These are phyloP conservation scores for Sinhomidia bicolor DNA, from an alignment of 2,888 invertebrate species.

Conservation along the genomic window DNA sequence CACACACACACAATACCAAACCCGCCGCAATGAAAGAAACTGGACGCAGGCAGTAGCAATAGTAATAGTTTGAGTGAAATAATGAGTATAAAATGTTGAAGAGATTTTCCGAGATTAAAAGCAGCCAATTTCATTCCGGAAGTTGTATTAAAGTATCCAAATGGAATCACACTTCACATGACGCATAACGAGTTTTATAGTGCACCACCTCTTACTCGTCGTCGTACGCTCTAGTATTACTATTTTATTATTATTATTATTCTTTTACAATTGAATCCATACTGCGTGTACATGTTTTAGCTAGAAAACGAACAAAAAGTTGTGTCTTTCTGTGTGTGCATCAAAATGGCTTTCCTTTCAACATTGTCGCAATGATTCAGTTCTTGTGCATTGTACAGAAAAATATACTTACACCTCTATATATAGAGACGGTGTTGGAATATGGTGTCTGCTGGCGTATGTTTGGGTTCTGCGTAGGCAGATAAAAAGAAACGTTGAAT, in stretches of 20 bases:
- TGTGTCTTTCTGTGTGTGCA: neutral
- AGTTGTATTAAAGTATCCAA: slow-evolving; percentile 70
- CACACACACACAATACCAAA: neutral
- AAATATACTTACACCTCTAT: too few species aligned
- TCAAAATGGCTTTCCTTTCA: slow-evolving; percentile 58
- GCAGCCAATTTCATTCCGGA: slow-evolving; percentile 72
- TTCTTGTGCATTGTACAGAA: too few species aligned
- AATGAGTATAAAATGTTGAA: slow-evolving; percentile 66
- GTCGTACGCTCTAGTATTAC: neutral
- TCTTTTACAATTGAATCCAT: too few species aligned
- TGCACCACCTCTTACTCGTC: neutral
- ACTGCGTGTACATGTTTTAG: neutral
- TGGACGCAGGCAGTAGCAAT: neutral
- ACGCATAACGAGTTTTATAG: slow-evolving; percentile 54
- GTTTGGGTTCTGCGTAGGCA: neutral
- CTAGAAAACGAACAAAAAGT: neutral
- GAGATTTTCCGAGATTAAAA: slow-evolving; percentile 73
- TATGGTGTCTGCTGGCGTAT: too few species aligned
- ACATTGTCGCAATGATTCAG: slow-evolving; percentile 24
- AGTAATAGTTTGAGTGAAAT: neutral
- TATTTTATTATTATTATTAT: too few species aligned
- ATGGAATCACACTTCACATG: slow-evolving; percentile 68
- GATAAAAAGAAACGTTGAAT: neutral
- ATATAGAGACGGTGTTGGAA: too few species aligned
- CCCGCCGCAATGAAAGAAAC: neutral